Evolutionary conservation across 2,797 vertebrate genomes (phyloP).

Genomic region (Trematomus bernacchii): DNA sequence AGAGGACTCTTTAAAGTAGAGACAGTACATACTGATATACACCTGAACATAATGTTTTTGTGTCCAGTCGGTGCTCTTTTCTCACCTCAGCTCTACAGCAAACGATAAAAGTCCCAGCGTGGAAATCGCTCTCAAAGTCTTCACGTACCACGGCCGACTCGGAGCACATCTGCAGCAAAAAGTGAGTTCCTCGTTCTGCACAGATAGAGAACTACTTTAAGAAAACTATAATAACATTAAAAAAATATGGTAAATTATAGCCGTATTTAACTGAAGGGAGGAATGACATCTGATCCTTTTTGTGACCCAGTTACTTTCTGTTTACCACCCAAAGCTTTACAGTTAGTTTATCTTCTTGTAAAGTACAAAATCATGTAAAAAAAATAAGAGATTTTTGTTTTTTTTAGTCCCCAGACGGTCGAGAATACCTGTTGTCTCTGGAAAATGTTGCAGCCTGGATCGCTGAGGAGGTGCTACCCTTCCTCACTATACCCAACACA

Average conservation of each 20-base stretch:
- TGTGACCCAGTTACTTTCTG: not conserved
- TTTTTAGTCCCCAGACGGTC: conserved; percentile 86
- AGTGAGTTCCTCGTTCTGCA: conserved; percentile 71
- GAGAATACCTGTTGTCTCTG: conserved; percentile 85
- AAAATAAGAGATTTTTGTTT: not conserved
- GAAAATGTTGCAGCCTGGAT: conserved; percentile 89
- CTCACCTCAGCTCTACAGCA: conserved; percentile 76
- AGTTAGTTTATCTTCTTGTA: not conserved
- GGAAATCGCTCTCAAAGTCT: conserved; percentile 86
- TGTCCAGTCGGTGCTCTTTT: conserved; percentile 83
- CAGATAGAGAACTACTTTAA: too few relatives aligned
- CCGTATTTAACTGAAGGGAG: too few relatives aligned
- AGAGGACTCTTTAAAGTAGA: too few relatives aligned
- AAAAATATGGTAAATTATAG: too few relatives aligned
- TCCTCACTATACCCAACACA: conserved; percentile 71
- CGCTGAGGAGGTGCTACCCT: conserved; percentile 85
- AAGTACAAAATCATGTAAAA: not conserved
- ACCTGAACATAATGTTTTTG: not conserved
- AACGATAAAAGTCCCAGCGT: conserved; percentile 64
- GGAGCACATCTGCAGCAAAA: conserved; percentile 90
- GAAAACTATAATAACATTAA: too few relatives aligned
- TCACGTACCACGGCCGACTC: conserved; percentile 87
- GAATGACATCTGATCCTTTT: too few relatives aligned
- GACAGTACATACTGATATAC: too few relatives aligned
- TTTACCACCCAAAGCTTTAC: not conserved